Conservation (phyloP, 2,888 invertebrate genomes). For the Sussaba pulchella region DNA sequence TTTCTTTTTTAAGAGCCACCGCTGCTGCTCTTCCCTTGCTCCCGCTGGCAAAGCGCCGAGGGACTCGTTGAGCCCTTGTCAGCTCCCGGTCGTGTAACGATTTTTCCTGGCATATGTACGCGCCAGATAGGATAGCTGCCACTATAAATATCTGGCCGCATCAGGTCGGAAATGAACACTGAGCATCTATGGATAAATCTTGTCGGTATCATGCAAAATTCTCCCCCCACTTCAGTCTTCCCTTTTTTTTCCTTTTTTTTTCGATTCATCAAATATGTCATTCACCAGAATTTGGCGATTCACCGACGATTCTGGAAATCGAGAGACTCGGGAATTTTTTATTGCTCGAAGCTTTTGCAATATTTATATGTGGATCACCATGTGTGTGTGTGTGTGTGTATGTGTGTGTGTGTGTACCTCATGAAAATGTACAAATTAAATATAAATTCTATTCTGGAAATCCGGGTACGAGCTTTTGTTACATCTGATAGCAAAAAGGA, state of each 20-base stretch:
- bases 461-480: too few relatives aligned
- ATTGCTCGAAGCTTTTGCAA: neutral
- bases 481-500: too few relatives aligned
- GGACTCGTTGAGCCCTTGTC: conserved; percentile 60
- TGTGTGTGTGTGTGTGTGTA: too few relatives aligned
- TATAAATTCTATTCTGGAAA: too few relatives aligned
- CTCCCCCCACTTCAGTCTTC: conserved; percentile 13
- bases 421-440: too few relatives aligned
- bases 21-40: neutral
- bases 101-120: conserved; percentile 39
- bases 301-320: neutral
- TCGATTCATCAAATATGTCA: conserved; percentile 6
- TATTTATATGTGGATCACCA: neutral
- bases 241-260: conserved; percentile 21
- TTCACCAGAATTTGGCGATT: neutral
- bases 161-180: conserved; percentile 48
- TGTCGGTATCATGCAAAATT: conserved; percentile 48
- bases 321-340: neutral
- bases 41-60: conserved; percentile 41
- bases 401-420: too few relatives aligned
- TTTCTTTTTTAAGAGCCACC: conserved; percentile 15
- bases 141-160: conserved; percentile 54
- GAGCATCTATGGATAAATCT: conserved; percentile 53
- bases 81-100: conserved; percentile 55
- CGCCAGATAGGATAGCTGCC: conserved; percentile 37